Conservation (phyloP, 2,888 invertebrate genomes). For the Encarsia formosa region DNA sequence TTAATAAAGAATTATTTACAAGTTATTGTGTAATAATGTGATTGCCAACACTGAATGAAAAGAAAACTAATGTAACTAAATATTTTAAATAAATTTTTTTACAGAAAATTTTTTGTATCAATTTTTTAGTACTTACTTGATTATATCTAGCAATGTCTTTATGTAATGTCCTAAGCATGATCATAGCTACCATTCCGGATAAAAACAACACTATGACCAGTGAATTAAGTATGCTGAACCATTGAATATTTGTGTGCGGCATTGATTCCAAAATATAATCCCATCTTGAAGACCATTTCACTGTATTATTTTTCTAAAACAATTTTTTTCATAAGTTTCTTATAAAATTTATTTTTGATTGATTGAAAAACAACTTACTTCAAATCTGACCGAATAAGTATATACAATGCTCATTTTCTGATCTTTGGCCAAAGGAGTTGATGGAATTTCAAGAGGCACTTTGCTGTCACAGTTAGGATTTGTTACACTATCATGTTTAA, state of each 20-base stretch:
- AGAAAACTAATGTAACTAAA: no score
- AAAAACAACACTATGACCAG: constrained; percentile 94
- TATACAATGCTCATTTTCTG: constrained; percentile 68
- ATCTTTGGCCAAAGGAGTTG: constrained; percentile 52
- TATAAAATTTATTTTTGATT: not conserved
- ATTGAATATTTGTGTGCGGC: constrained; percentile 97
- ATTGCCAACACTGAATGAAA: no score
- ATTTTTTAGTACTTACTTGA: constrained; percentile 58
- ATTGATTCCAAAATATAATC: constrained; percentile 98
- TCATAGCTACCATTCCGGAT: constrained; percentile 99
- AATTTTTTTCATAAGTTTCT: constrained; percentile 4
- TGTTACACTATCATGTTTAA: constrained; percentile 50
- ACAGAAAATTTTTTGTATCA: not conserved
- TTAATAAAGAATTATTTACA: constrained; percentile 41
- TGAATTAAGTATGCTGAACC: constrained; percentile 98
- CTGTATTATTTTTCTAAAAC: constrained; percentile 64
- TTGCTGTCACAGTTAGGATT: constrained; percentile 45
- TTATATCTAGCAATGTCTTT: constrained; percentile 99
- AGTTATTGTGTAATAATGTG: constrained; percentile 23
- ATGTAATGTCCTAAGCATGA: constrained; percentile 90
- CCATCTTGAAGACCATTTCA: constrained; percentile 99
- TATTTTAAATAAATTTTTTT: no score
- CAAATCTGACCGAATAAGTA: constrained; percentile 81
- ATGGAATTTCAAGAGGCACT: constrained; percentile 68
- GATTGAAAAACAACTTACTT: constrained; percentile 50